Evolutionary conservation across 2,888 invertebrate genomes (phyloP).

Genomic region (Stenichneumon culpator): DNA sequence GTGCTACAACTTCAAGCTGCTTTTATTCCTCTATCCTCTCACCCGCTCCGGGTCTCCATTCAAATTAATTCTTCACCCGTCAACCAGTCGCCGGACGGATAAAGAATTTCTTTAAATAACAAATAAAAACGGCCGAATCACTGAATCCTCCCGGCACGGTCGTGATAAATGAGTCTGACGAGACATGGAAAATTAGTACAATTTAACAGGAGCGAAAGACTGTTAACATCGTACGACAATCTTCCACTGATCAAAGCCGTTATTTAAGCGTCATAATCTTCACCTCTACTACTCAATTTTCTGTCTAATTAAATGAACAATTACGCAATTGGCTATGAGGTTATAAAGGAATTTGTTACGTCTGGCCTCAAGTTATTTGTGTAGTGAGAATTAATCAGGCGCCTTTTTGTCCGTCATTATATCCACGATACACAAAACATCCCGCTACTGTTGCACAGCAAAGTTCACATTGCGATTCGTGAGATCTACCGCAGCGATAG

Average conservation of each 20-base stretch:
- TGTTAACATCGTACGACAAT: constrained; percentile 1
- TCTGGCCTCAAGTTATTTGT: neutral
- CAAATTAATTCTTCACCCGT: constrained; percentile 57
- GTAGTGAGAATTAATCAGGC: neutral
- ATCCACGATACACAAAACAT: constrained; percentile 1
- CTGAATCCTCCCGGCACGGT: neutral
- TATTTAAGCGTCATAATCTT: neutral
- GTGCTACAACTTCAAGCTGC: constrained; percentile 40
- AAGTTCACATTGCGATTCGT: constrained; percentile 51
- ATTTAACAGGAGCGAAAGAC: neutral
- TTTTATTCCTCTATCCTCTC: constrained; percentile 52
- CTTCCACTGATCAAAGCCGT: neutral
- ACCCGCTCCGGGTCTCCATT: constrained; percentile 31
- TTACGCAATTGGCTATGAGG: neutral
- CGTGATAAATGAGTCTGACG: constrained; percentile 9
- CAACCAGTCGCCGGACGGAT: constrained; percentile 10
- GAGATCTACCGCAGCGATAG: constrained; percentile 31
- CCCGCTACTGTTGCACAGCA: constrained; percentile 9
- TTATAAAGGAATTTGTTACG: neutral
- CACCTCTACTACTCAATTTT: neutral
- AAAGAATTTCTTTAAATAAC: neutral
- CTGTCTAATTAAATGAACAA: neutral
- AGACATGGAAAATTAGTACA: constrained; percentile 20
- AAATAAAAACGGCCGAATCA: constrained; percentile 3
- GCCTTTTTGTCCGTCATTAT: neutral